phyloP scores from a whole-genome alignment of 2,113 vertebrate genomes.

The Lepus europaeus region DNA sequence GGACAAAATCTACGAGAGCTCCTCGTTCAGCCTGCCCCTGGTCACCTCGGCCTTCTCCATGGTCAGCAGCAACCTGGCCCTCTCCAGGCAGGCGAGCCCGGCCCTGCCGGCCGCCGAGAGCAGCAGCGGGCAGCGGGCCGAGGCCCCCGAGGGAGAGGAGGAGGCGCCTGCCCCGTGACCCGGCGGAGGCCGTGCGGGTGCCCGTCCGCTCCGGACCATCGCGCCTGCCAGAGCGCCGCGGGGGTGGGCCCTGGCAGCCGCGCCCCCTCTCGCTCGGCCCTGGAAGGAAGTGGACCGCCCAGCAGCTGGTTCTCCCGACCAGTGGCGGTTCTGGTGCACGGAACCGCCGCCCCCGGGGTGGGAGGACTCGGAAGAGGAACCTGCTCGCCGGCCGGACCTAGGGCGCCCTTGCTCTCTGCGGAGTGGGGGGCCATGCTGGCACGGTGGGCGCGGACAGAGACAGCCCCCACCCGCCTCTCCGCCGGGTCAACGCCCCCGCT shows the following conservation, averaged over 20 bases:
- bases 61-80: rapidly evolving
- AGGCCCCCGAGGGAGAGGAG: too few species aligned
- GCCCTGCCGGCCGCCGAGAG: rapidly evolving
- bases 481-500: neutral
- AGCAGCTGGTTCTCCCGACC: neutral
- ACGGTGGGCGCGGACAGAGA: too few species aligned
- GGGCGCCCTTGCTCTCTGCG: neutral
- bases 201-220: too few species aligned
- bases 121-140: too few species aligned
- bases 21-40: rapidly evolving
- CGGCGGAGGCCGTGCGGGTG: too few species aligned
- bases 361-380: neutral
- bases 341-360: neutral
- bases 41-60: rapidly evolving
- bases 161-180: too few species aligned
- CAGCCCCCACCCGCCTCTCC: too few species aligned
- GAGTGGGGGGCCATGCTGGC: neutral
- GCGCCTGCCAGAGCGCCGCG: too few species aligned
- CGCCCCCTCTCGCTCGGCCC: neutral
- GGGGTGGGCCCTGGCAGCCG: neutral
- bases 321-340: neutral
- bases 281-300: neutral
- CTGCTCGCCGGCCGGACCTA: neutral
- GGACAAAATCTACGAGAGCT: rapidly evolving
- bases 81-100: rapidly evolving